These are phyloP conservation scores for Thomomys bottae DNA, from an alignment of 2,113 vertebrate species.

Conservation along the genomic window DNA sequence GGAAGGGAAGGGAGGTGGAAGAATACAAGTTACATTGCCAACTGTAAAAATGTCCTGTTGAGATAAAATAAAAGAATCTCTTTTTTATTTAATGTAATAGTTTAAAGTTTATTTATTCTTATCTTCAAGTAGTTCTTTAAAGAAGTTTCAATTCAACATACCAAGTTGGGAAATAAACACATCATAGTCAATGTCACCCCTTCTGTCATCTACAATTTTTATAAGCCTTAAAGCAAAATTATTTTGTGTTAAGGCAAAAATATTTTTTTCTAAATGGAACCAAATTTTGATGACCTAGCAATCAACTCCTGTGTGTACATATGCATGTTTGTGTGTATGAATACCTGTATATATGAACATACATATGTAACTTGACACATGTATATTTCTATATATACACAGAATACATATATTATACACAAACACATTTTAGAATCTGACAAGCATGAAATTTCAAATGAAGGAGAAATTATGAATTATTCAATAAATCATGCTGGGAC, in stretches of 20 bases:
- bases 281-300: not conserved
- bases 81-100: not conserved
- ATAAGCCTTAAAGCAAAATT: too few relatives aligned
- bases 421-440: conserved; percentile 27
- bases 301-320: not conserved
- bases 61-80: conserved; percentile 17
- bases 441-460: conserved; percentile 66
- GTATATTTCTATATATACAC: too few relatives aligned
- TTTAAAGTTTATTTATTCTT: too few relatives aligned
- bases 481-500: conserved; percentile 58
- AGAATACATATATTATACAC: not conserved
- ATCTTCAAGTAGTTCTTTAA: not conserved
- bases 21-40: not conserved
- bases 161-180: too few relatives aligned
- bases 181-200: too few relatives aligned
- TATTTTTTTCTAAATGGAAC: not conserved
- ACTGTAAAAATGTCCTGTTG: not conserved
- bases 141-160: too few relatives aligned
- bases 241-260: too few relatives aligned
- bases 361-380: too few relatives aligned
- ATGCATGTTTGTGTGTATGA: not conserved
- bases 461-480: conserved; percentile 71
- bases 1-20: not conserved
- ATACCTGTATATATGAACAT: too few relatives aligned
- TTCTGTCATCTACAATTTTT: too few relatives aligned